These are phyloP conservation scores for Hippopotamyrus pictus DNA, from an alignment of 2,797 vertebrate species.

Conservation along the genomic window DNA sequence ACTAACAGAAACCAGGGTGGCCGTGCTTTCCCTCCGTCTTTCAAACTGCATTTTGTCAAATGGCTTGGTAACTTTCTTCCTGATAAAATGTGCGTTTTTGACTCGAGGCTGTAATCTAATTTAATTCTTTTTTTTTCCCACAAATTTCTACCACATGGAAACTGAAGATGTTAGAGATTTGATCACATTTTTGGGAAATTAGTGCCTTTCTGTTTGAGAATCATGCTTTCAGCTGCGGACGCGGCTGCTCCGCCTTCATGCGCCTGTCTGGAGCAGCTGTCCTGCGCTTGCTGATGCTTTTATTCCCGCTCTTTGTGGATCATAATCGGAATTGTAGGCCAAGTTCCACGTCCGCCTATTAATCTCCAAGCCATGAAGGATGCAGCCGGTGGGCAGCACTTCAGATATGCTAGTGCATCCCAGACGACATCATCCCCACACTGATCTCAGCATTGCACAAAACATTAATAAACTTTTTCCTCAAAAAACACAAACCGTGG, in stretches of 20 bases:
- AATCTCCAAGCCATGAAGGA: background rate
- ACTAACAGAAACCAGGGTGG: background rate
- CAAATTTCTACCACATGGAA: background rate
- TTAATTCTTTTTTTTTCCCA: background rate
- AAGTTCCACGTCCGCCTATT: background rate
- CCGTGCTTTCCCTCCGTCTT: background rate
- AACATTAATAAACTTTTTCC: background rate
- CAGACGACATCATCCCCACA: background rate
- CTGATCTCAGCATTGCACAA: background rate
- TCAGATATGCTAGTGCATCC: background rate
- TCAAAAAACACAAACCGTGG: background rate
- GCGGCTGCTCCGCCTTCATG: background rate
- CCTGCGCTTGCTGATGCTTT: background rate
- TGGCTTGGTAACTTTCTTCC: background rate
- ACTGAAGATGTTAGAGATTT: background rate
- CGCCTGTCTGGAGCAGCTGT: background rate
- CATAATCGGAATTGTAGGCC: background rate
- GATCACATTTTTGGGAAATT: background rate
- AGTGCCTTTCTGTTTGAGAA: background rate
- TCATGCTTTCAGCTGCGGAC: background rate
- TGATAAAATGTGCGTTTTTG: background rate
- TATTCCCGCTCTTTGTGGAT: background rate
- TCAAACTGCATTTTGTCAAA: background rate
- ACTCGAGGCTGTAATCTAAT: background rate
- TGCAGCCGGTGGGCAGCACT: background rate